Conservation (phyloP, 2,888 invertebrate genomes). For the Sympetrum striolatum region DNA sequence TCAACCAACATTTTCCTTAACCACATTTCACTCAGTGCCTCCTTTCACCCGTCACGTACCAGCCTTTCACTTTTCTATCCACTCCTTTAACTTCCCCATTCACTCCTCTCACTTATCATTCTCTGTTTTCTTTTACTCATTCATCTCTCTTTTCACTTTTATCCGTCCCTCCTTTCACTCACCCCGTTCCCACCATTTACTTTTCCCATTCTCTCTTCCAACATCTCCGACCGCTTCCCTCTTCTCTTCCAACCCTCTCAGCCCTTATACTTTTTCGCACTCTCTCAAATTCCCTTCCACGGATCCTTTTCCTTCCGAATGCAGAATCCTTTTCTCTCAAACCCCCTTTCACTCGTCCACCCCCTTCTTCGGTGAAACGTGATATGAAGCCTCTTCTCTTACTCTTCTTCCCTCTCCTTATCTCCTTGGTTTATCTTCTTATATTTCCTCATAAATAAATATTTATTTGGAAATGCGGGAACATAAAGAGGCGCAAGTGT, state of each 20-base stretch:
- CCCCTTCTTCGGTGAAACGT: neutral
- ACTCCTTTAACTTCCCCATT: neutral
- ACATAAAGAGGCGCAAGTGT: neutral
- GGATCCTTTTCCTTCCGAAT: neutral
- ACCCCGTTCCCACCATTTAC: neutral
- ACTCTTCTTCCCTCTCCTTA: neutral
- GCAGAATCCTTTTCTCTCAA: neutral
- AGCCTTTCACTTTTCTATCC: neutral
- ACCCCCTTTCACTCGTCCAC: neutral
- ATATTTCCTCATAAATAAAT: neutral
- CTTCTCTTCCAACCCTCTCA: neutral
- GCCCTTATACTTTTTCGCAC: neutral
- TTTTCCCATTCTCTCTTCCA: neutral
- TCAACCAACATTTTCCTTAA: too few species aligned
- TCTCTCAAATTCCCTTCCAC: neutral
- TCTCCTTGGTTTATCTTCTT: neutral
- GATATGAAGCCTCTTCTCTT: neutral
- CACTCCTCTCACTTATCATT: neutral
- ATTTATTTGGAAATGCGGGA: neutral
- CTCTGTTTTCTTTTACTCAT: neutral
- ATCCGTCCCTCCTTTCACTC: neutral
- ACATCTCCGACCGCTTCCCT: neutral
- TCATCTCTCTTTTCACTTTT: neutral
- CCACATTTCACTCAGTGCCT: neutral
- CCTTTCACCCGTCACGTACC: neutral